phyloP scores from a whole-genome alignment of 2,888 invertebrate species.

The Acronicta leporina region DNA sequence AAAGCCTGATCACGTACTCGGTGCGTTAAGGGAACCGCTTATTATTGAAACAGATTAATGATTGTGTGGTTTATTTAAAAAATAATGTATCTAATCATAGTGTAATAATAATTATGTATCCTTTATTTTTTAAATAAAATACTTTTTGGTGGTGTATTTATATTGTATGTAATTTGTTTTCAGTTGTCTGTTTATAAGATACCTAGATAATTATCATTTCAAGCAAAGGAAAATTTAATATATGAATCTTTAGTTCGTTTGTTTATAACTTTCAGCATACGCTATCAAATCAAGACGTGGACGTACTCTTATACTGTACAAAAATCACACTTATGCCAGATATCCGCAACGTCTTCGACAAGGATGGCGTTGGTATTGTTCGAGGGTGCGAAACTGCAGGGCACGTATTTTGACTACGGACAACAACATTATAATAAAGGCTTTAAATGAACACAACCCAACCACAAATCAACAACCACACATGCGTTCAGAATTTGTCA shows the following conservation, averaged over 20 bases:
- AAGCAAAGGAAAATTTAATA: background rate
- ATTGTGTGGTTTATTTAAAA: background rate
- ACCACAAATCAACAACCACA: too few relatives aligned
- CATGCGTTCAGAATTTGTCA: background rate
- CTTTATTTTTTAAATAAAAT: slow-evolving; percentile 22
- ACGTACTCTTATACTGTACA: slow-evolving; percentile 70
- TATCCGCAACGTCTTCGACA: slow-evolving; percentile 70
- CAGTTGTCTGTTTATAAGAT: background rate
- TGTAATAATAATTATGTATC: slow-evolving; percentile 3
- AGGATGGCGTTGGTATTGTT: slow-evolving; percentile 81
- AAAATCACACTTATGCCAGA: slow-evolving; percentile 74
- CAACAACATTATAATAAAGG: slow-evolving; percentile 62
- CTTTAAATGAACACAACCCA: slow-evolving; percentile 66
- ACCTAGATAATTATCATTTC: too few relatives aligned
- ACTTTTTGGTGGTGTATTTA: background rate
- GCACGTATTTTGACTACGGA: slow-evolving; percentile 71
- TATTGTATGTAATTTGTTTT: background rate
- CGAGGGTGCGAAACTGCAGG: slow-evolving; percentile 74
- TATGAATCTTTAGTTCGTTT: background rate
- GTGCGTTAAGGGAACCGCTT: slow-evolving; percentile 73
- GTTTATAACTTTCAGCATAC: slow-evolving; percentile 56
- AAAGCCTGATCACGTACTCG: slow-evolving; percentile 75
- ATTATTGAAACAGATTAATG: slow-evolving; percentile 65
- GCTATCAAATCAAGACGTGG: slow-evolving; percentile 70
- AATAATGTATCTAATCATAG: background rate